Percentiles rank a stretch among this genome's conserved stretches.
Conservation (phyloP, 2,797 vertebrate genomes). For the Xenops minutus region DNA sequence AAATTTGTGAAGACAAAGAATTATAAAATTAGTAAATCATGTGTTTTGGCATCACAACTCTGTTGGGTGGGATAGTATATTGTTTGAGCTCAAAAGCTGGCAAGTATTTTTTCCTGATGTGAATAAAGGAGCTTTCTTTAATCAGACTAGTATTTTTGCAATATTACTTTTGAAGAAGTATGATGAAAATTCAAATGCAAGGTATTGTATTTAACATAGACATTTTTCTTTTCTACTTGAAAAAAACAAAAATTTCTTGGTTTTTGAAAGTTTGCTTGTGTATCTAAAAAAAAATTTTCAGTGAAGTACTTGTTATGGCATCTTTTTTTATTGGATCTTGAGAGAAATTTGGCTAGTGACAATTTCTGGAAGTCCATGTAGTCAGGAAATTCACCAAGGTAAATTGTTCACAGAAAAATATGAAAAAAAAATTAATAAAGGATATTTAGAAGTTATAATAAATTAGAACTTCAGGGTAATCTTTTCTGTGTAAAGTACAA, state of each 20-base stretch:
- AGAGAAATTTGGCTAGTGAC: neutral
- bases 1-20: neutral
- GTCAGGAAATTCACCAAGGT: neutral
- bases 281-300: neutral
- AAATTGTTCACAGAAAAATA: neutral
- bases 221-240: neutral
- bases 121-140: neutral
- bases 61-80: neutral
- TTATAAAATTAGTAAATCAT: neutral
- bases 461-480: neutral
- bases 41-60: neutral
- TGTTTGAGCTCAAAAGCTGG: neutral
- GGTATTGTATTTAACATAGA: neutral
- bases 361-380: neutral
- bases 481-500: neutral
- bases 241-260: neutral
- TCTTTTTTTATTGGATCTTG: neutral
- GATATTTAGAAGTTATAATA: neutral
- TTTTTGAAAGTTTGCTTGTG: neutral
- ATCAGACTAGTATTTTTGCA: neutral
- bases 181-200: neutral
- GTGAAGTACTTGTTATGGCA: neutral
- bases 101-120: neutral
- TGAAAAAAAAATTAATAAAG: neutral
- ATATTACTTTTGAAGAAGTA: neutral